Evolutionary conservation across 2,113 vertebrate species (phyloP).

Genomic region (Gymnocephalus cernua): DNA sequence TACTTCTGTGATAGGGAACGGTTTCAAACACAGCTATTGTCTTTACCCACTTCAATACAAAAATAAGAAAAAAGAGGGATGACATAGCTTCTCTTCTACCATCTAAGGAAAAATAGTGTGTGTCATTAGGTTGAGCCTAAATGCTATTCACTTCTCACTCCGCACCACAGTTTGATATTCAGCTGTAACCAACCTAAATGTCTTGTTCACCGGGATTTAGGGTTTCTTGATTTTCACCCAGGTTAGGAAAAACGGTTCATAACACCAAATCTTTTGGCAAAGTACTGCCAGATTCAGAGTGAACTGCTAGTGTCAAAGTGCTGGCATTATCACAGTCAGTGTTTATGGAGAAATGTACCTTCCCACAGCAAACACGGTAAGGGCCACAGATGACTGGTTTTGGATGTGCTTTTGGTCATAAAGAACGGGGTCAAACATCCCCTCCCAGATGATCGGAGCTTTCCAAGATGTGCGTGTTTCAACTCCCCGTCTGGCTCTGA

Average conservation of each 20-base stretch:
- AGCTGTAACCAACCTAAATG: background rate
- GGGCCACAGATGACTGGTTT: constrained; percentile 74
- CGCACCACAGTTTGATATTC: background rate
- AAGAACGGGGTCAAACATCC: constrained; percentile 70
- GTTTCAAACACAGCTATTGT: no score
- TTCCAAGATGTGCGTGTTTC: constrained; percentile 81
- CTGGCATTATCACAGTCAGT: background rate
- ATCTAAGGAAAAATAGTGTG: no score
- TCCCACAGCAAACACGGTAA: constrained; percentile 86
- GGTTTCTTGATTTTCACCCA: background rate
- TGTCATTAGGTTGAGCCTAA: no score
- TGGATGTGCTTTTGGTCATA: constrained; percentile 59
- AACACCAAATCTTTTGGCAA: background rate
- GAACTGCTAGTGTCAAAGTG: background rate
- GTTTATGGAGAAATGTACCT: constrained; percentile 67
- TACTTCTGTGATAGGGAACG: no score
- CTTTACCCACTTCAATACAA: no score
- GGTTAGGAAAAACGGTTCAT: background rate
- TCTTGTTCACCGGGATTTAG: background rate
- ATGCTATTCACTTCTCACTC: background rate
- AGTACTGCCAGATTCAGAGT: background rate
- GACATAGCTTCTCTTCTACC: no score
- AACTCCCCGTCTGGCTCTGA: constrained; percentile 70
- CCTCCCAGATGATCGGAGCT: constrained; percentile 85
- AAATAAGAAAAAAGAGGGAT: no score